Conservation (phyloP, 2,797 vertebrate species). For the Thripadectes ignobilis region DNA sequence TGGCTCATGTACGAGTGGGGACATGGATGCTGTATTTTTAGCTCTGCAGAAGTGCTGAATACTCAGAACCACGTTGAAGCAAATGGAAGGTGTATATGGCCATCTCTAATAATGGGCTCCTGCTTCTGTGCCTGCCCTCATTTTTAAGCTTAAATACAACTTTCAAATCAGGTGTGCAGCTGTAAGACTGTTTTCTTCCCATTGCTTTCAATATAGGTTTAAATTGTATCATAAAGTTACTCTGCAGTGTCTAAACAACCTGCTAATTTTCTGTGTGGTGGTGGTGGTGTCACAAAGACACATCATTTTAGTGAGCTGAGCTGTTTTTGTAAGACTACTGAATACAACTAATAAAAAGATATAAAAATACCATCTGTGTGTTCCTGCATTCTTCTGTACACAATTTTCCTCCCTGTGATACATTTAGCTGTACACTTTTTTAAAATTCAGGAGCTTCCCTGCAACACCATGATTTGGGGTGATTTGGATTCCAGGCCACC, state of each 20-base stretch:
- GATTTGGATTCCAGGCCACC: background rate
- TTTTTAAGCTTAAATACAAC: background rate
- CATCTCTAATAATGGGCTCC: background rate
- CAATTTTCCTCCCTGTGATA: background rate
- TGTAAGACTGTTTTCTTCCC: background rate
- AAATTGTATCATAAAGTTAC: background rate
- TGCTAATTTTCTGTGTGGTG: background rate
- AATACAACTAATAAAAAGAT: background rate
- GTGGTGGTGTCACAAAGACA: background rate
- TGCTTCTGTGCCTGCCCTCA: background rate
- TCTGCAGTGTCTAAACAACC: background rate
- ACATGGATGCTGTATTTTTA: background rate
- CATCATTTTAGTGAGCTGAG: background rate
- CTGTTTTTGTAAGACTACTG: background rate
- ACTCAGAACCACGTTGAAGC: accelerated
- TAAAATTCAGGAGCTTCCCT: background rate
- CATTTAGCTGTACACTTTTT: background rate
- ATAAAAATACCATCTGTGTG: background rate
- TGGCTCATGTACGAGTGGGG: background rate
- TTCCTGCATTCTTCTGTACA: background rate
- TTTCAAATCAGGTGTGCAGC: background rate
- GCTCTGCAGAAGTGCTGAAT: background rate
- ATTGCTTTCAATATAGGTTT: background rate
- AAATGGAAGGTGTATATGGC: background rate
- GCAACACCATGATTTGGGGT: background rate